Evolutionary conservation across 2,888 invertebrate species (phyloP).

Genomic region (Melieria picta): DNA sequence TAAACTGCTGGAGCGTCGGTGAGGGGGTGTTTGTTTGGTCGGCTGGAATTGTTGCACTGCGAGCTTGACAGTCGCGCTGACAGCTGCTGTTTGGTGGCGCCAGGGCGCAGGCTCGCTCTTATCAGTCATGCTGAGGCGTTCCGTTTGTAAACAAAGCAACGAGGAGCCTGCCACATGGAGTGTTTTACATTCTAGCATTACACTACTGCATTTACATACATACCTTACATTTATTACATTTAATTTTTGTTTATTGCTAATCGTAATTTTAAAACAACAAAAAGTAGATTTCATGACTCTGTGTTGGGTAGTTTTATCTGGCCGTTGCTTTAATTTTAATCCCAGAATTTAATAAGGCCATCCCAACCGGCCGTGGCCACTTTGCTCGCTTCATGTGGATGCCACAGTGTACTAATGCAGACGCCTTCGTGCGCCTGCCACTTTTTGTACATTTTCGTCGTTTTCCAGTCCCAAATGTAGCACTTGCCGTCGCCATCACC

Average conservation of each 20-base stretch:
- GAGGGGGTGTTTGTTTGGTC: slow-evolving; percentile 15
- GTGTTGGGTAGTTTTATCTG: background rate
- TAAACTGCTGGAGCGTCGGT: slow-evolving; percentile 36
- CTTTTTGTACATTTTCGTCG: slow-evolving; percentile 96
- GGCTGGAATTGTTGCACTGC: slow-evolving; percentile 21
- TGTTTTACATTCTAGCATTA: background rate
- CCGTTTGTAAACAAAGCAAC: slow-evolving; percentile 32
- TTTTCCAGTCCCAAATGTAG: slow-evolving; percentile 99
- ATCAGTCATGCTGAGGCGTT: slow-evolving; percentile 4
- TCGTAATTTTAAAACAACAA: background rate
- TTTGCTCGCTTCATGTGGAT: slow-evolving; percentile 98
- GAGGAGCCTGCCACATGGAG: background rate
- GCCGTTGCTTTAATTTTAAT: slow-evolving; percentile 70
- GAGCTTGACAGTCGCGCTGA: background rate
- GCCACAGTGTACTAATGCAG: slow-evolving; percentile 95
- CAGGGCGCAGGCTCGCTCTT: slow-evolving; percentile 19
- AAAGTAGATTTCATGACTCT: background rate
- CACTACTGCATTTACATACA: background rate
- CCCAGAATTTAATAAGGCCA: slow-evolving; percentile 98
- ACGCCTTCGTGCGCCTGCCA: slow-evolving; percentile 99
- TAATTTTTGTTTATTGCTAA: background rate
- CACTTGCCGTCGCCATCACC: slow-evolving; percentile 99
- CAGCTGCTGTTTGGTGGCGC: slow-evolving; percentile 16
- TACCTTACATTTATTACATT: background rate
- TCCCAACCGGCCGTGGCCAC: slow-evolving; percentile 99